Evolutionary conservation across 2,113 vertebrate genomes (phyloP).

Genomic region (Chunga burmeisteri): DNA sequence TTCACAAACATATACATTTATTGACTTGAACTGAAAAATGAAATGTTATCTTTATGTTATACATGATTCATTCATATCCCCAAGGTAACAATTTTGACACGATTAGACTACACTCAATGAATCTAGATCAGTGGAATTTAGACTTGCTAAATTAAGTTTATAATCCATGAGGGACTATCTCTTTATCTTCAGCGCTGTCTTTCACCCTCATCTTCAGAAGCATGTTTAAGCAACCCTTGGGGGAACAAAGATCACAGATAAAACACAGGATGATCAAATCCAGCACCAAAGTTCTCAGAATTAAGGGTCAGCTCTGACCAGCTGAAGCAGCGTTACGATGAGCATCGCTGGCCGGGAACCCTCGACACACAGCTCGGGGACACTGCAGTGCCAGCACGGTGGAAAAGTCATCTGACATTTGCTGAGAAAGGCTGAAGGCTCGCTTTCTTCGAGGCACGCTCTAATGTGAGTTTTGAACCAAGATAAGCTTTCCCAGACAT

Average conservation of each 20-base stretch:
- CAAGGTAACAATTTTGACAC: background rate
- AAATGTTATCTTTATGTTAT: background rate
- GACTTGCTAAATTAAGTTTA: background rate
- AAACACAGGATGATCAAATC: background rate
- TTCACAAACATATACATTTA: background rate
- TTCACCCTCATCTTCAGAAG: background rate
- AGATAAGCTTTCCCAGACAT: background rate
- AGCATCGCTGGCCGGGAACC: accelerated
- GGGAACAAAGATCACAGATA: background rate
- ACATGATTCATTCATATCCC: background rate
- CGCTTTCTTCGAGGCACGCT: background rate
- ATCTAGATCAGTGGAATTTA: background rate
- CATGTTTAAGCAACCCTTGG: background rate
- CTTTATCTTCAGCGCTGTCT: background rate
- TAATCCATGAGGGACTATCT: background rate
- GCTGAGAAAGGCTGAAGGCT: background rate
- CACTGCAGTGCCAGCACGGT: background rate
- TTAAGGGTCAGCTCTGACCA: background rate
- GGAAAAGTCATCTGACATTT: background rate
- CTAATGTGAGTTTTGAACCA: background rate
- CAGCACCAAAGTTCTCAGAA: background rate
- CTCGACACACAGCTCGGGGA: accelerated
- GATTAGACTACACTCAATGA: background rate
- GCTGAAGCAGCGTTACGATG: accelerated
- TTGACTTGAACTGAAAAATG: background rate